Evolutionary conservation across 2,888 invertebrate genomes (phyloP).

Genomic region (Pyrocoelia pectoralis): DNA sequence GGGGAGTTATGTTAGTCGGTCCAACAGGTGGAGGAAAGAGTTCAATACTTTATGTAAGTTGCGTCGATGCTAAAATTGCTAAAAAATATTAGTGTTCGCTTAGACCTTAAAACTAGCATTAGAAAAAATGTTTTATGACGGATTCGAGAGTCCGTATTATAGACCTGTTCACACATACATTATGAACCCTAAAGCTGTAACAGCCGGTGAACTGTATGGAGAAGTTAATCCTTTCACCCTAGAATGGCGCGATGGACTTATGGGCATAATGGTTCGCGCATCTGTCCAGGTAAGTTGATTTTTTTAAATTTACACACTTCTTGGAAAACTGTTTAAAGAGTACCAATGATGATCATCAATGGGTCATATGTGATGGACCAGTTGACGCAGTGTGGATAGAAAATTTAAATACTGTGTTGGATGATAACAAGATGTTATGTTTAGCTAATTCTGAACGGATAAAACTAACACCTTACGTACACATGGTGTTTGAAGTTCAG

Average conservation of each 20-base stretch:
- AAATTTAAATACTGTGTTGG: slow-evolving; percentile 91
- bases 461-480: slow-evolving; percentile 86
- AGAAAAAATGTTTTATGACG: slow-evolving; percentile 69
- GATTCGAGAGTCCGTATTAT: slow-evolving; percentile 68
- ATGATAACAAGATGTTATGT: slow-evolving; percentile 94
- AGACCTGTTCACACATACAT: slow-evolving; percentile 79
- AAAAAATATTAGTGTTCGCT: neutral
- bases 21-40: slow-evolving; percentile 90
- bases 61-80: neutral
- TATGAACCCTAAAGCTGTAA: slow-evolving; percentile 89
- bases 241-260: slow-evolving; percentile 91
- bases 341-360: slow-evolving; percentile 78
- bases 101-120: slow-evolving; percentile 78
- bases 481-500: slow-evolving; percentile 88
- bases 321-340: slow-evolving; percentile 50
- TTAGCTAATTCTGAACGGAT: slow-evolving; percentile 91
- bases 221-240: slow-evolving; percentile 83
- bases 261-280: slow-evolving; percentile 72
- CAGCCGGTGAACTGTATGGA: slow-evolving; percentile 88
- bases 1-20: slow-evolving; percentile 93
- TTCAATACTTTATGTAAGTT: slow-evolving; percentile 72
- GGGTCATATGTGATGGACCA: slow-evolving; percentile 91
- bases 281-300: slow-evolving; percentile 64
- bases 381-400: slow-evolving; percentile 96
- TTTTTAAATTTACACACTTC: too few species aligned